Conservation (phyloP, 2,113 vertebrate species). For the Hydropotes inermis region DNA sequence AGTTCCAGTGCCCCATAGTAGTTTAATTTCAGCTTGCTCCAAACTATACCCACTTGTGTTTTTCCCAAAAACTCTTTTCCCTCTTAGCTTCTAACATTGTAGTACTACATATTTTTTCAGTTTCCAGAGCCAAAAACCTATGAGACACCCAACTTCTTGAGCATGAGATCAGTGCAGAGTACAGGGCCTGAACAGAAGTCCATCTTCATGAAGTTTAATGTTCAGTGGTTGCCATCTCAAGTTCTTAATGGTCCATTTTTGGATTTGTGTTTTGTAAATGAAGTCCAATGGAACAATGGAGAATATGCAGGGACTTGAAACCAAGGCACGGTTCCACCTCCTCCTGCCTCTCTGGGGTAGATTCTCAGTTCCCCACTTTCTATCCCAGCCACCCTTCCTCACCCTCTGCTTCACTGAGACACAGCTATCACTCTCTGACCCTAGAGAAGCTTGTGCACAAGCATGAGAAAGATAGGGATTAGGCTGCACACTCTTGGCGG, state of each 20-base stretch:
- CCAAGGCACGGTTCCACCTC: neutral
- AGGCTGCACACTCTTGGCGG: neutral
- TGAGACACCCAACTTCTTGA: neutral
- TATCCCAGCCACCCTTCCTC: neutral
- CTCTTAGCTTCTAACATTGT: neutral
- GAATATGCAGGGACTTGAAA: neutral
- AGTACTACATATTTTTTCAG: neutral
- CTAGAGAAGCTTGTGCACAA: neutral
- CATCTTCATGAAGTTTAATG: neutral
- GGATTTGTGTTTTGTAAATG: neutral
- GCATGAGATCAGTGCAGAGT: neutral
- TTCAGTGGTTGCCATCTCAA: neutral
- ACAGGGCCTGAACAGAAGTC: neutral
- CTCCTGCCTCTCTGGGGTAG: neutral
- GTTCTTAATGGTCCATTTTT: neutral
- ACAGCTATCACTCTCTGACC: neutral
- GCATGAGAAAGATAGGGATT: neutral
- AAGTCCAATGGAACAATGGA: neutral
- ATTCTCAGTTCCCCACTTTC: neutral
- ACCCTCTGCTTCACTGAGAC: neutral
- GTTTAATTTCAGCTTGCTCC: neutral
- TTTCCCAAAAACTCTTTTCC: neutral
- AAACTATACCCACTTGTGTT: neutral
- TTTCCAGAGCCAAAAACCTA: neutral
- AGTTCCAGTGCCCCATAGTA: neutral